Base-by-base conservation (phyloP, 1,140 invertebrate genomes). In the Trichonephila clavipes region DNA sequence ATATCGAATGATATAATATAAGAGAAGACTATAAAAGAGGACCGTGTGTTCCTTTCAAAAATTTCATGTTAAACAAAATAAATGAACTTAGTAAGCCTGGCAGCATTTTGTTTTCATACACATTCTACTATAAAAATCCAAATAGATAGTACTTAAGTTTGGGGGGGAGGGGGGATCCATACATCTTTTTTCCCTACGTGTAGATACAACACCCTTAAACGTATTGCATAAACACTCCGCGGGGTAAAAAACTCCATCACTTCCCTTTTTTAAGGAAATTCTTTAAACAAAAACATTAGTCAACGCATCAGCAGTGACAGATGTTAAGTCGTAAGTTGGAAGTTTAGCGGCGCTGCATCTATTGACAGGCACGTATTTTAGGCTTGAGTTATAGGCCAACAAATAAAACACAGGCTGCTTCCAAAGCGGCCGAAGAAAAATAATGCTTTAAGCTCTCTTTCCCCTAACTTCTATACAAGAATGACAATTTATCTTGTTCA, bases 291-390 rank as follows among this genome's bases (percentile, higher is more conserved):
- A 85, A 58, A 85, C 82, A 85, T 85, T 85, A 59, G 44, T 51
- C 82, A 51, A n/a, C 82, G 58, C 82, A 58, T 85, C 44, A 59
- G 19, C 19, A 85, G 21, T 85, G 82, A 85, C 82, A 85, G 82
- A 85, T 85, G 82, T 85, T 85, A 58, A 85, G 40, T 59, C 10
- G 82, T 18, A 28, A 12, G 58, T 85, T n/a, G 44, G 44, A 6
- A 21, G 69, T 72, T 72, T 14, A 34, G 69, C 69, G 69, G n/a
- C n/a, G 24, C 69, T 19, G 82, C 44, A 21, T 44, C 82, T 85
- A 72, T 59, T 85, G 82, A 59, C 58, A 59, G 21, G 82, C 44
- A 85, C 82, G 82, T 85, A 85, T 58, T 85, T 85, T 85, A 85
- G 58, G 82, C 82, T 85, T 51, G 82, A 85, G 44, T 58, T 85